Percentiles rank a stretch among this genome's conserved stretches.
Evolutionary conservation across 2,113 vertebrate species (phyloP).

Genomic region (Romanogobio albipinnatus): DNA sequence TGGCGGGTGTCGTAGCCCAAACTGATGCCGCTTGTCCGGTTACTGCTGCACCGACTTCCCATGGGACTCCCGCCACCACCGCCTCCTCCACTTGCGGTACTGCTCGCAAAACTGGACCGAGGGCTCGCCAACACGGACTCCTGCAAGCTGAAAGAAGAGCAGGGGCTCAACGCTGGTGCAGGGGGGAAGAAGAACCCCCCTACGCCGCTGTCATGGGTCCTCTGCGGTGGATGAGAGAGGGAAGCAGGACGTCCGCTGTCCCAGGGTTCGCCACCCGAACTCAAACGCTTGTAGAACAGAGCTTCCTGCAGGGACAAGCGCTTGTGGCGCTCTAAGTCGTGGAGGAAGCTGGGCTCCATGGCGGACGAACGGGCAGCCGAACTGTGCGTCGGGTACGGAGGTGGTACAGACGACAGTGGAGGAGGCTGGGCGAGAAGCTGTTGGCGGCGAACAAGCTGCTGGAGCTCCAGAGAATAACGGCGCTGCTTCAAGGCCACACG

Average conservation of each 20-base stretch:
- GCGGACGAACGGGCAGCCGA: slow-evolving; percentile 57
- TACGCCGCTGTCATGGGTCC: slow-evolving; percentile 66
- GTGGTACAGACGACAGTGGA: slow-evolving; percentile 67
- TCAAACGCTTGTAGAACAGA: slow-evolving; percentile 77
- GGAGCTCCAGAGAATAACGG: slow-evolving; percentile 79
- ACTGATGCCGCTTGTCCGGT: slow-evolving; percentile 87
- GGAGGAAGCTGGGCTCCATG: slow-evolving; percentile 70
- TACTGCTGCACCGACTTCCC: slow-evolving; percentile 84
- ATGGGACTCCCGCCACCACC: slow-evolving; percentile 80
- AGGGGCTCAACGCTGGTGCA: slow-evolving; percentile 74
- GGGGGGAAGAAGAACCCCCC: slow-evolving; percentile 71
- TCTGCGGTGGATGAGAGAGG: slow-evolving; percentile 72
- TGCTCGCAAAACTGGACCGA: slow-evolving; percentile 85
- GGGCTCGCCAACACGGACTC: slow-evolving; percentile 81
- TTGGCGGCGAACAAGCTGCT: slow-evolving; percentile 76
- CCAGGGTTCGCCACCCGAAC: slow-evolving; percentile 78
- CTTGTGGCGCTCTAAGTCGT: slow-evolving; percentile 79
- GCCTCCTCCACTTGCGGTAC: slow-evolving; percentile 83
- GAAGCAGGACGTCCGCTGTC: slow-evolving; percentile 73
- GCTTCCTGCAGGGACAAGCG: slow-evolving; percentile 79
- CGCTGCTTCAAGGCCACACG: slow-evolving; percentile 71
- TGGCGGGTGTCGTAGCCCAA: slow-evolving; percentile 85
- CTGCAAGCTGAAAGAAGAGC: slow-evolving; percentile 81
- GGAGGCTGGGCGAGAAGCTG: slow-evolving; percentile 77
- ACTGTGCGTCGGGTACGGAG: slow-evolving; percentile 60